These are phyloP conservation scores for Eremophila alpestris DNA, from an alignment of 2,797 vertebrate species.

Conservation along the genomic window DNA sequence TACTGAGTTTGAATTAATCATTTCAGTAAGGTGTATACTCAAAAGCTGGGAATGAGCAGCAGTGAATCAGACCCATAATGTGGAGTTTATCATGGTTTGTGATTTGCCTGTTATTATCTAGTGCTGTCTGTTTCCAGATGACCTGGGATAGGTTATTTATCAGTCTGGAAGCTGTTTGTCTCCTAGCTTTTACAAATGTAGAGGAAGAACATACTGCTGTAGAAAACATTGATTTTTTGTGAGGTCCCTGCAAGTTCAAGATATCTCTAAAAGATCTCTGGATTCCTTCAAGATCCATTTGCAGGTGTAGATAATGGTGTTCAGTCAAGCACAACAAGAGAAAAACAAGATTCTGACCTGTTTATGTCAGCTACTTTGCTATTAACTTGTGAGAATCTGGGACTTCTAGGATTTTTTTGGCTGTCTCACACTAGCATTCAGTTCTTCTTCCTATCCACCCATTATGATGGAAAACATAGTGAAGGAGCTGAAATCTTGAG, in stretches of 20 bases:
- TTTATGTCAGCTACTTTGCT: conserved; percentile 5
- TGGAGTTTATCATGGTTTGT: not conserved
- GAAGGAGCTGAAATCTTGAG: not conserved
- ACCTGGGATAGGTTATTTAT: conserved; percentile 27
- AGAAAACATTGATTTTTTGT: conserved; percentile 47
- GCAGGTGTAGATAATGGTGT: conserved; percentile 11
- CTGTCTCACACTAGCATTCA: not conserved
- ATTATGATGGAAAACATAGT: not conserved
- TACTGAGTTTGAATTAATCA: not conserved
- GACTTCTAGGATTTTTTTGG: not conserved
- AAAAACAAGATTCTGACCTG: not conserved
- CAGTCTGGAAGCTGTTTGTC: conserved; percentile 24
- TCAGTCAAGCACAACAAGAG: not conserved
- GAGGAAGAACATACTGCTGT: conserved; percentile 2
- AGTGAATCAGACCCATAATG: not conserved
- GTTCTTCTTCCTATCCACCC: not conserved
- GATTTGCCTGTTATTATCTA: conserved; percentile 12
- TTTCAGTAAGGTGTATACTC: not conserved
- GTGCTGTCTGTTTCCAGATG: conserved; percentile 32
- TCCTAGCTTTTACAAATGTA: conserved; percentile 32
- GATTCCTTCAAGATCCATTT: conserved; percentile 56
- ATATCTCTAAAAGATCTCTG: conserved; percentile 52
- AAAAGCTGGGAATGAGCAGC: not conserved
- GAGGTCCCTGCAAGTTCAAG: conserved; percentile 39
- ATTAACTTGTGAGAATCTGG: not conserved